Evolutionary conservation across 2,797 vertebrate species (phyloP).

Genomic region (Crotalus adamanteus): DNA sequence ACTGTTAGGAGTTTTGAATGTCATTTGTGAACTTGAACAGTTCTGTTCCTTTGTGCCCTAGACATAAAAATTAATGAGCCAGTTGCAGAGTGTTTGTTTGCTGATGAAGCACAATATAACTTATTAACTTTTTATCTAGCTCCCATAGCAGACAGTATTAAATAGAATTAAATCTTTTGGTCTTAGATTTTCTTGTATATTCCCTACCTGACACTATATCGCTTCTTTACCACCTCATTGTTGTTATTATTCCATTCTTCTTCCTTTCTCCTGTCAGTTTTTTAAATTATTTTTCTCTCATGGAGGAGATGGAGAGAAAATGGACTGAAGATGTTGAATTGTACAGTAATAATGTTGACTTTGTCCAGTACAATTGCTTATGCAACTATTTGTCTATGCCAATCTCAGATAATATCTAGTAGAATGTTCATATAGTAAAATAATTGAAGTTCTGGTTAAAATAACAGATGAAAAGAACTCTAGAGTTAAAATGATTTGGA

Average conservation of each 20-base stretch:
- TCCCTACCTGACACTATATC: background rate
- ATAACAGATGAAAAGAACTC: background rate
- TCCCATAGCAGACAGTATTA: conserved; percentile 22
- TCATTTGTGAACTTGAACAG: conserved; percentile 42
- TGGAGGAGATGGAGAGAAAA: background rate
- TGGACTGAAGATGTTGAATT: background rate
- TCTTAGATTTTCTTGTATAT: background rate
- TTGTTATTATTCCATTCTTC: background rate
- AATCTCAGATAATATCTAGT: background rate
- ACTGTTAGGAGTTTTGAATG: conserved; percentile 30
- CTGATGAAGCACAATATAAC: conserved; percentile 41
- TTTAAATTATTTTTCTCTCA: background rate
- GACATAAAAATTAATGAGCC: conserved; percentile 42
- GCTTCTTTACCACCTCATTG: background rate
- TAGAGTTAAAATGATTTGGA: background rate
- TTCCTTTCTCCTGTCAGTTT: background rate
- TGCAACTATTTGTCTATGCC: background rate
- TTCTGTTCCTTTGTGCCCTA: conserved; percentile 29
- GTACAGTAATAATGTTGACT: too few relatives aligned
- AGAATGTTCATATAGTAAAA: background rate
- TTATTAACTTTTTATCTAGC: conserved; percentile 37
- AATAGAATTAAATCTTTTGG: conserved; percentile 26
- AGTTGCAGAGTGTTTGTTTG: conserved; percentile 35
- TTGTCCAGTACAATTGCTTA: background rate
- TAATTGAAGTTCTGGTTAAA: background rate